These are phyloP conservation scores for Acronicta psi DNA, from an alignment of 2,888 invertebrate genomes.

Conservation along the genomic window DNA sequence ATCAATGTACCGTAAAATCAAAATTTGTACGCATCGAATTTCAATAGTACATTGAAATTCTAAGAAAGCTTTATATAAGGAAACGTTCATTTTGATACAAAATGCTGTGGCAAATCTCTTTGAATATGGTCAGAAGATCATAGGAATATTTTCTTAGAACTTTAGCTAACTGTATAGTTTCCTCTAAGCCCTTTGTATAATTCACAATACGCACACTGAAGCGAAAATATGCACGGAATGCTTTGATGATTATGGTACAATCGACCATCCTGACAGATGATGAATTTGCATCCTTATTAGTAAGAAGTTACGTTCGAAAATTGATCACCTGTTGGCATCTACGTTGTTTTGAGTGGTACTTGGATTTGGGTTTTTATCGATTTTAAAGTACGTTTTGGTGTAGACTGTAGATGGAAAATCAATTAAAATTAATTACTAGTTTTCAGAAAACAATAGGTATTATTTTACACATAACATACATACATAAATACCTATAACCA, in stretches of 20 bases:
- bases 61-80: constrained; percentile 51
- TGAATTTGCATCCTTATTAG: not conserved
- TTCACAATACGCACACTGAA: constrained; percentile 31
- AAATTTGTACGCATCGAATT: constrained; percentile 28
- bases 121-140: constrained; percentile 42
- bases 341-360: not conserved
- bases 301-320: not conserved
- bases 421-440: not conserved
- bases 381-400: constrained; percentile 7
- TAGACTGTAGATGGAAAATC: constrained; percentile 2
- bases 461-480: too few species aligned
- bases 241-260: constrained; percentile 32
- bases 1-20: constrained; percentile 18
- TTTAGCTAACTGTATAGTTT: constrained; percentile 22
- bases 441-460: not conserved
- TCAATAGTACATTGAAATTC: constrained; percentile 46
- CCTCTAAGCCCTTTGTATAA: constrained; percentile 36
- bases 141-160: constrained; percentile 51
- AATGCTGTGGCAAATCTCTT: constrained; percentile 46
- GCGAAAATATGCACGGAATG: constrained; percentile 22
- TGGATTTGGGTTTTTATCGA: constrained; percentile 8
- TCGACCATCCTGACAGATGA: too few species aligned
- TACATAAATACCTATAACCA: too few species aligned
- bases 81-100: constrained; percentile 56
- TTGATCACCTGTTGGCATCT: not conserved